Evolutionary conservation across 2,797 vertebrate species (phyloP).

Genomic region (Neostethus bicornis): DNA sequence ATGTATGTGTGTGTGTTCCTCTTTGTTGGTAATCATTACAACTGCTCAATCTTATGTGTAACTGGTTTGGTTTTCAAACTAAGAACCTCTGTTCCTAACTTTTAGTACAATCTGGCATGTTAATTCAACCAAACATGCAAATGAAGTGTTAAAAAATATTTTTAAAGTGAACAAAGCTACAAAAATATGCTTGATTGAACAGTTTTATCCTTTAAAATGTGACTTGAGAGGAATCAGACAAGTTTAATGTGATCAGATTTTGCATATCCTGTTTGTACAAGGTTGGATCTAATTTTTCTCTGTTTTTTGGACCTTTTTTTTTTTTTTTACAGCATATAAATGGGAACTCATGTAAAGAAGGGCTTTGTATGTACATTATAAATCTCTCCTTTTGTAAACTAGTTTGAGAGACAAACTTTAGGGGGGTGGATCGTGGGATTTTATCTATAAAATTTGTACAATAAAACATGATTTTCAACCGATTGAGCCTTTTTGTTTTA

Average conservation of each 20-base stretch:
- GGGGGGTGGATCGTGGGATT: constrained; percentile 57
- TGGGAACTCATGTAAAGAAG: constrained; percentile 68
- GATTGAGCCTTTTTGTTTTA: not conserved
- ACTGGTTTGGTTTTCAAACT: constrained; percentile 6
- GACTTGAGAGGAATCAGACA: constrained; percentile 21
- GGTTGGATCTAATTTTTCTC: constrained; percentile 19
- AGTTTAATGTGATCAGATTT: constrained; percentile 8
- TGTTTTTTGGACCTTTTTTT: constrained; percentile 30
- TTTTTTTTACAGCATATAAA: constrained; percentile 30
- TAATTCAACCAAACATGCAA: not conserved
- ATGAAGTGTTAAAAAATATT: constrained; percentile 8
- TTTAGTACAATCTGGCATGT: constrained; percentile 14
- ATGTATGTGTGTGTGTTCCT: constrained; percentile 12
- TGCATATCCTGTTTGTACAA: constrained; percentile 32
- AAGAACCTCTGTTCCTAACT: constrained; percentile 10
- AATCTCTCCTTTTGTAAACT: constrained; percentile 78
- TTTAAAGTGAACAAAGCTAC: constrained; percentile 8
- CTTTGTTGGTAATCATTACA: constrained; percentile 32
- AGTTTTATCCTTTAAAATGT: constrained; percentile 24
- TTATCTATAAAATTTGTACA: constrained; percentile 84
- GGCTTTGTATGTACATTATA: constrained; percentile 84
- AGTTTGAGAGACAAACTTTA: constrained; percentile 50
- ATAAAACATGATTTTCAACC: constrained; percentile 59
- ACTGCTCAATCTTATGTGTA: constrained; percentile 10
- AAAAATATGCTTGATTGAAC: constrained; percentile 1